Evolutionary conservation across 2,888 invertebrate genomes (phyloP), one percentile per base, ranked within the genome.

Genomic region (Artemia sp.): DNA sequence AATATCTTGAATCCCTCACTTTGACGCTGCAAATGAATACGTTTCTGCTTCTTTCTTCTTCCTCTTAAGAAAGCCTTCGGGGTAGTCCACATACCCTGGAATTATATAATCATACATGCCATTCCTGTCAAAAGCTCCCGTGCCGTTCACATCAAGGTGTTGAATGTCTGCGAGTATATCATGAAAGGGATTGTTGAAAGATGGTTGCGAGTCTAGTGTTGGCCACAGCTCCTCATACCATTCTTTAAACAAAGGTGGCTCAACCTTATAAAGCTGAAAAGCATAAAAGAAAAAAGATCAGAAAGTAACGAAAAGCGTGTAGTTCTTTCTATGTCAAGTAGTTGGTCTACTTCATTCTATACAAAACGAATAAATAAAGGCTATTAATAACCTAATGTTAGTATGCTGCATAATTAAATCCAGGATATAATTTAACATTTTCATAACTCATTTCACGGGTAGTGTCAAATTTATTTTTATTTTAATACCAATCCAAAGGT

Each of bases 261-360:
- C 78, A 67, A 79, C 78, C 73, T 80, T 79, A 74, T 80, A 81
- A 72, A 82, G 74, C 81, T 82, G 76, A 19, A 76, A 75, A 71
- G 73, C 72, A 58, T n/a, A 53, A 53, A 12, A 53, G 38, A 3
- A 38, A 38, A 38, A 38, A 6, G 5, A 38, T 38, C 3, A 38
- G 38, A 38, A 4, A 38, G 38, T 6, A 38, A 4, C 2, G 38
- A 38, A 38, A 38, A 38, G 38, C 38, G 6, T 38, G 38, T 38
- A 38, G 38, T 6, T 38, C 6, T 38, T 38, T 5, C 38, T 38
- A 38, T 5, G 38, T 38, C 38, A 38, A 38, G 38, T 38, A 38
- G 38, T 38, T 38, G 38, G 5, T 38, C 38, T 38, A 38, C 38
- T 19, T 19, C 1, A 19, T 19, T 19, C 19, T 19, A 19, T 19